Base-by-base conservation (phyloP, 2,113 vertebrate genomes). In the Carlito syrichta region DNA sequence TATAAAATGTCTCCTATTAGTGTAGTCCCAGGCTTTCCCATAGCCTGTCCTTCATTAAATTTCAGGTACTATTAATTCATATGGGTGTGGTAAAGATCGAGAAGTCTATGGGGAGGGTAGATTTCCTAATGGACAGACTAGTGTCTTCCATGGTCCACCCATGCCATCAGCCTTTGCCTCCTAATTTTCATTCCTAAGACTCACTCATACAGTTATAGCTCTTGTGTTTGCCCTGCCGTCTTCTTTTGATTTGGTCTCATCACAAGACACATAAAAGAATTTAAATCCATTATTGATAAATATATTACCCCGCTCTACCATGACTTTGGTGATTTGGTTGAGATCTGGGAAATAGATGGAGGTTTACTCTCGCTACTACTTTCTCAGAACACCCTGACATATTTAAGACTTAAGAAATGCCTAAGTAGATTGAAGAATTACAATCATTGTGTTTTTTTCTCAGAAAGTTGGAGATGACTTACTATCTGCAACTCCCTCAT, bases 151-250 rank as follows among this genome's bases (percentile, higher is more conserved):
- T 8, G 27, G 4, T 68, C 17, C 35, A 66, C 5, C 0, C 6
- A 71, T 3, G 30, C 11, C 30, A n/a, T 93, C 27, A 43, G 2
- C 2, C 25, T 45, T n/a, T 25, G 6, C 1, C 0, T 0, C 0
- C 13, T 69, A 25, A 35, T 22, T 54, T 86, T 68, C 3, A 68
- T 6, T 45, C 23, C 5, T 73, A 56, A 90, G 4, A 17, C 0
- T 22, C 13, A 79, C 6, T 48, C 4, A 60, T 5, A 5, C 5
- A 62, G 1, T 0, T 86, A 27, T 77, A 38, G 7, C 19, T 30
- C 22, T n/a, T 58, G 14, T 11, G 20, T 30, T n/a, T 89, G 6
- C 4, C 12, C 5, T 13, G 35, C 16, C 10, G 4, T 22, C 4
- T 48, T 82, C 50, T 27, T 83, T 81, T 96, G 11, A 45, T 79